A percentile compares a stretch with the other conserved stretches of the same genome.
Conservation (phyloP, 1,140 invertebrate genomes). For the Drosophila ercepeae region DNA sequence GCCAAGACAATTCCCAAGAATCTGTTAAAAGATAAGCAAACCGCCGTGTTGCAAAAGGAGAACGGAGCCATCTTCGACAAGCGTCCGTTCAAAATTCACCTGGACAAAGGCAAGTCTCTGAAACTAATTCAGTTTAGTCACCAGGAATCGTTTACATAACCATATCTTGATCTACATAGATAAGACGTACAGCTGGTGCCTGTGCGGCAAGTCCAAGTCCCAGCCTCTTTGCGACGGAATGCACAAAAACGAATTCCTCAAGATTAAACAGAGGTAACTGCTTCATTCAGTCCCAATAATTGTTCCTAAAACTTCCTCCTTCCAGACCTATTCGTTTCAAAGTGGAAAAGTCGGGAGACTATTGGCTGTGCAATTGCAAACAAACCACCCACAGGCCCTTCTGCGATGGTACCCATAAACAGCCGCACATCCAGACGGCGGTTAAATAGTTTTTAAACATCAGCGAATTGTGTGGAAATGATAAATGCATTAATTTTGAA, state of each 20-base stretch:
- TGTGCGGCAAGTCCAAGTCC: conserved; percentile 95
- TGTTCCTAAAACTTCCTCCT: too few species aligned
- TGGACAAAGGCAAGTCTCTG: conserved; percentile 86
- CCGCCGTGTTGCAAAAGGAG: conserved; percentile 86
- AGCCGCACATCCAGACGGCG: conserved; percentile 87
- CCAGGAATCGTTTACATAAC: conserved; percentile 68
- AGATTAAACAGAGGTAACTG: conserved; percentile 87
- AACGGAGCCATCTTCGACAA: conserved; percentile 93
- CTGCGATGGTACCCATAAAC: conserved; percentile 98
- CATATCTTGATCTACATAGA: conserved; percentile 79
- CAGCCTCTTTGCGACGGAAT: conserved; percentile 98
- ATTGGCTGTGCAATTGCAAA: conserved; percentile 99
- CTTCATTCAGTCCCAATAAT: too few species aligned
- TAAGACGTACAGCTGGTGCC: conserved; percentile 97
- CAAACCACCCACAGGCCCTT: conserved; percentile 97
- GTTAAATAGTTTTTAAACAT: conserved; percentile 67
- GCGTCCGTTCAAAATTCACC: conserved; percentile 92
- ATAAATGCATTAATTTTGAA: conserved; percentile 60
- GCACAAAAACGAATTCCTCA: conserved; percentile 91
- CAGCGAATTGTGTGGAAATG: conserved; percentile 19
- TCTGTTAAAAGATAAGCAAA: conserved; percentile 85
- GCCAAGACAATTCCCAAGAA: conserved; percentile 87
- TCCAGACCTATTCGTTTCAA: conserved; percentile 91
- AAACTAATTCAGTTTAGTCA: background rate
- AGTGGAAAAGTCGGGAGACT: conserved; percentile 95